Percentiles rank a stretch among this genome's conserved stretches.
phyloP scores from a whole-genome alignment of 2,888 invertebrate species.

The Crepidodera aurea region DNA sequence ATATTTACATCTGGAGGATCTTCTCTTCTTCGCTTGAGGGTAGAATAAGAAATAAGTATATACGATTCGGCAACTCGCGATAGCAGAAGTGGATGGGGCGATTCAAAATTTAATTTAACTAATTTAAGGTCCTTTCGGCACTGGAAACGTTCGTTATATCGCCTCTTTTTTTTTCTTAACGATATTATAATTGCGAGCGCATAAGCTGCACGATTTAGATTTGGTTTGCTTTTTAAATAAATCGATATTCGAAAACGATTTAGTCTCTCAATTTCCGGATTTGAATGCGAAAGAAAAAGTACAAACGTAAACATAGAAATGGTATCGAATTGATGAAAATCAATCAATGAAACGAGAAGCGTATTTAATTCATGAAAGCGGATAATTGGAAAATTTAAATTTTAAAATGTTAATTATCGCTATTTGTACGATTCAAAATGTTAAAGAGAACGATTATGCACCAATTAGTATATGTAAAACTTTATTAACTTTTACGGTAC shows the following conservation, averaged over 20 bases:
- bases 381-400: too few relatives aligned
- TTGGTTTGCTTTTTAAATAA: conserved; percentile 8
- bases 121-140: conserved; percentile 37
- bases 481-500: too few relatives aligned
- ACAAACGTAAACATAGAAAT: background rate
- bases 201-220: conserved; percentile 20
- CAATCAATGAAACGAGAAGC: too few relatives aligned
- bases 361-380: too few relatives aligned
- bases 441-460: too few relatives aligned
- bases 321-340: background rate
- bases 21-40: background rate
- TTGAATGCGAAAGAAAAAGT: conserved; percentile 1
- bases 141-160: conserved; percentile 40
- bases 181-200: conserved; percentile 45
- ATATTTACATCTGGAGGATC: background rate
- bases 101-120: conserved; percentile 45
- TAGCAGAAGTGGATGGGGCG: conserved; percentile 25
- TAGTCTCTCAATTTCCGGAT: background rate
- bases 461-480: too few relatives aligned
- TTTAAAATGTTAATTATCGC: too few relatives aligned
- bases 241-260: conserved; percentile 20
- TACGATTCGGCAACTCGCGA: background rate
- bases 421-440: too few relatives aligned
- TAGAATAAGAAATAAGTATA: background rate
- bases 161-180: conserved; percentile 40